Evolutionary conservation across 53 echinoderm and acorn worm species (phyloP), one percentile per base, ranked within the genome.

Genomic region (Holothuria scabra): DNA sequence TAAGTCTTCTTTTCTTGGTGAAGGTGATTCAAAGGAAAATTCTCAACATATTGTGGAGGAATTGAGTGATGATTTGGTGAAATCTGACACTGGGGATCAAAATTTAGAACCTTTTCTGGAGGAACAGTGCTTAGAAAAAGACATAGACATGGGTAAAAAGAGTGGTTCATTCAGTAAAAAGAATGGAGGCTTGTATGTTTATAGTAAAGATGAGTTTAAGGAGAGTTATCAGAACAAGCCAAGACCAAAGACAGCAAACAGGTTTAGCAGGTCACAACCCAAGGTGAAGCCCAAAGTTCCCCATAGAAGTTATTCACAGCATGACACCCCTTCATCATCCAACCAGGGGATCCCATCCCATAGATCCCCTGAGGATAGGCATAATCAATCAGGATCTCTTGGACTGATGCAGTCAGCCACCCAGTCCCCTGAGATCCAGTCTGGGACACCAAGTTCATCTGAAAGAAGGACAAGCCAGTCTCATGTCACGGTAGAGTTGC

Each of bases 101-200:
- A 30, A 57, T 33, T 56, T 57, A 7, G 28, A 78, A n/a, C 1
- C n/a, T 29, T 56, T 20, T 76, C 12, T 7, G 4, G 58, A 46
- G 48, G 20, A 32, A 25, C 28, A 12, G 48, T 14, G 14, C 11
- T 20, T 1, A 28, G 10, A 1, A 29, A 24, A 63, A 1, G 78
- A 78, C 23, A 19, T 11, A 78, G 30, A 78, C 18, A 78, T 78
- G 78, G 78, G 78, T 78, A 78, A 30, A 32, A 78, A 78, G 56
- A 78, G 78, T 78, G 78, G 78, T 29, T 78, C 78, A 12, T 78
- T 78, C 58, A 78, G 78, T 78, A 78, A 78, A 31, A 78, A 78
- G 31, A 78, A 58, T 32, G 78, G 78, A 12, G 30, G 78, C 18
- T 0, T 78, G 34, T 78, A 78, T 52, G 56, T 78, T 18, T 78